phyloP scores from a whole-genome alignment of 2,797 vertebrate species.

The Sarcoramphus papa region DNA sequence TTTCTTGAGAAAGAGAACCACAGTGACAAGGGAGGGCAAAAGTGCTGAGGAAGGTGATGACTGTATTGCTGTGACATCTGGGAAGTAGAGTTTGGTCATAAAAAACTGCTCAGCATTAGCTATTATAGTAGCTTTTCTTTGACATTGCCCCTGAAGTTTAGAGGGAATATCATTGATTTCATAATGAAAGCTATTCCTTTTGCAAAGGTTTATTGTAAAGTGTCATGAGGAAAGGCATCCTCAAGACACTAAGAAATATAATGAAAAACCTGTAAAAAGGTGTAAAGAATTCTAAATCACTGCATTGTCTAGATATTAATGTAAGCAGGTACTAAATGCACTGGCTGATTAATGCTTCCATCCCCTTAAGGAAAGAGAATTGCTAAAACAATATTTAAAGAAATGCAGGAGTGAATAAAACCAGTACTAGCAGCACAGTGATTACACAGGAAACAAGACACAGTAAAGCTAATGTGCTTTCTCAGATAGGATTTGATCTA shows the following conservation, averaged over 20 bases:
- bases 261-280: not conserved
- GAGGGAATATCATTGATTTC: slow-evolving; percentile 35
- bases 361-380: slow-evolving; percentile 8
- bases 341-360: slow-evolving; percentile 5
- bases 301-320: not conserved
- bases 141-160: slow-evolving; percentile 25
- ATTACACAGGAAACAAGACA: not conserved
- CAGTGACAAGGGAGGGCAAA: slow-evolving; percentile 31
- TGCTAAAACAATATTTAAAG: not conserved
- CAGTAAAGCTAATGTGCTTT: not conserved
- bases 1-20: not conserved
- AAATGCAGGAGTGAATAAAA: not conserved
- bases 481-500: slow-evolving; percentile 11
- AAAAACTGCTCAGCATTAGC: slow-evolving; percentile 44
- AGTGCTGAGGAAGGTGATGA: slow-evolving; percentile 26
- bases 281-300: not conserved
- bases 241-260: not conserved
- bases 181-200: slow-evolving; percentile 53
- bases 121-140: slow-evolving; percentile 48
- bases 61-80: slow-evolving; percentile 32
- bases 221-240: not conserved
- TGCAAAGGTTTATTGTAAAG: slow-evolving; percentile 24
- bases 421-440: not conserved
- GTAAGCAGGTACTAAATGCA: not conserved
- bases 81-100: slow-evolving; percentile 4